These are phyloP conservation scores for Mionectes olivaceus DNA, from an alignment of 2,797 vertebrate genomes.

Conservation along the genomic window DNA sequence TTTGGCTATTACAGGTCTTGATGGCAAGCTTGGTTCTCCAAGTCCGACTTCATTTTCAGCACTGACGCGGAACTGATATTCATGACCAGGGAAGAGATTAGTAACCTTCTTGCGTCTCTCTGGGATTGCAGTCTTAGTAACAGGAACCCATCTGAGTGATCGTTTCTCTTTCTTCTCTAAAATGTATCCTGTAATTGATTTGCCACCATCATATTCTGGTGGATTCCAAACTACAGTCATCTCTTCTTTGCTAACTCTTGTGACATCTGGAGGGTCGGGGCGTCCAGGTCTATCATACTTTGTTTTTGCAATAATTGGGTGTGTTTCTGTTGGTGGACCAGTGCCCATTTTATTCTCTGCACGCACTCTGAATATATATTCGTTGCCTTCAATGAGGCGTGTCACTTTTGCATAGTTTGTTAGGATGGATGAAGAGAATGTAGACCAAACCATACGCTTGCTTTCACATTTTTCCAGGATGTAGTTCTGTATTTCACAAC, in stretches of 20 bases:
- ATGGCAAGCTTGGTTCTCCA: slow-evolving; percentile 92
- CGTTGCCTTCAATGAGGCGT: slow-evolving; percentile 94
- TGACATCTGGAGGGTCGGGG: slow-evolving; percentile 92
- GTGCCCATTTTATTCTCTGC: slow-evolving; percentile 99
- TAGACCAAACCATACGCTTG: slow-evolving; percentile 96
- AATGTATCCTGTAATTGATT: slow-evolving; percentile 93
- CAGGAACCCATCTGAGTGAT: slow-evolving; percentile 90
- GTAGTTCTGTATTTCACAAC: slow-evolving; percentile 98
- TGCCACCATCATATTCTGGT: slow-evolving; percentile 94
- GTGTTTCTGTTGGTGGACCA: slow-evolving; percentile 93
- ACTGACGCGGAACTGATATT: slow-evolving; percentile 98
- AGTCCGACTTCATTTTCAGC: slow-evolving; percentile 97
- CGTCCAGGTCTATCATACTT: slow-evolving; percentile 90
- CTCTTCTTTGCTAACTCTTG: slow-evolving; percentile 91
- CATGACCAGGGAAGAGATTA: slow-evolving; percentile 92
- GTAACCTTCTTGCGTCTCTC: slow-evolving; percentile 89
- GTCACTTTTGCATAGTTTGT: slow-evolving; percentile 89
- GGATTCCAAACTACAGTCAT: slow-evolving; percentile 96
- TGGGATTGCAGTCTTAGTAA: slow-evolving; percentile 90
- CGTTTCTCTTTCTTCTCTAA: slow-evolving; percentile 95
- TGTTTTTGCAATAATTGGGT: slow-evolving; percentile 91
- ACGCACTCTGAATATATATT: slow-evolving; percentile 96
- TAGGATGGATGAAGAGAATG: slow-evolving; percentile 90
- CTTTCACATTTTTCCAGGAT: slow-evolving; percentile 98
- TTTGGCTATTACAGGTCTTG: slow-evolving; percentile 91